Percentiles rank a stretch among this genome's conserved stretches.
phyloP scores from a whole-genome alignment of 2,113 vertebrate species.

The Anolis sagrei region DNA sequence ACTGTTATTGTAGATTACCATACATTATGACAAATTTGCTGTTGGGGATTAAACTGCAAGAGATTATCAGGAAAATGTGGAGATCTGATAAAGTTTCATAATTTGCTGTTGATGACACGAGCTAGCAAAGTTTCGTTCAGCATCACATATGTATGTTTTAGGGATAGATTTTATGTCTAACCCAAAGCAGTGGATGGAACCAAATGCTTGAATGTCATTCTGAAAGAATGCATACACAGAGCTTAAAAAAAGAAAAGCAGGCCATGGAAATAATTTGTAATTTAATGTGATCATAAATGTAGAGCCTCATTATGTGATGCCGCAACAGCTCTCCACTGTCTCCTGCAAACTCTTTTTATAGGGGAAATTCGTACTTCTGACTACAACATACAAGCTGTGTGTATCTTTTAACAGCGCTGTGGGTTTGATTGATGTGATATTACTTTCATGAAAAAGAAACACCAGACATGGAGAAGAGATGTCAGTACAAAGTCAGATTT shows the following conservation, averaged over 20 bases:
- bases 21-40: slow-evolving; percentile 37
- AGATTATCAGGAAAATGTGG: slow-evolving; percentile 48
- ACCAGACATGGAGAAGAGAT: slow-evolving; percentile 3
- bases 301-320: slow-evolving; percentile 36
- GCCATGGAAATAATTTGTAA: slow-evolving; percentile 66
- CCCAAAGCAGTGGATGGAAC: slow-evolving; percentile 57
- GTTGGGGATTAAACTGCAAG: slow-evolving; percentile 48
- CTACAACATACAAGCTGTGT: background rate
- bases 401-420: background rate
- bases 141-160: slow-evolving; percentile 8
- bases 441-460: slow-evolving; percentile 13
- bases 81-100: slow-evolving; percentile 48
- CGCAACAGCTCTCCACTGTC: slow-evolving; percentile 27
- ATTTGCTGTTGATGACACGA: slow-evolving; percentile 62
- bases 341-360: slow-evolving; percentile 32
- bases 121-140: slow-evolving; percentile 36
- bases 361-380: slow-evolving; percentile 1
- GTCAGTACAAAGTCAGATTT: background rate
- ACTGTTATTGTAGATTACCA: slow-evolving; percentile 51
- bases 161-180: slow-evolving; percentile 22
- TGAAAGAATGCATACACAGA: slow-evolving; percentile 57
- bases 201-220: slow-evolving; percentile 60
- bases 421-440: slow-evolving; percentile 12
- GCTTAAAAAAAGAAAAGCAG: slow-evolving; percentile 37
- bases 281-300: slow-evolving; percentile 58